Conservation (phyloP, 2,888 invertebrate species). For the Chrysolina oricalcia region DNA sequence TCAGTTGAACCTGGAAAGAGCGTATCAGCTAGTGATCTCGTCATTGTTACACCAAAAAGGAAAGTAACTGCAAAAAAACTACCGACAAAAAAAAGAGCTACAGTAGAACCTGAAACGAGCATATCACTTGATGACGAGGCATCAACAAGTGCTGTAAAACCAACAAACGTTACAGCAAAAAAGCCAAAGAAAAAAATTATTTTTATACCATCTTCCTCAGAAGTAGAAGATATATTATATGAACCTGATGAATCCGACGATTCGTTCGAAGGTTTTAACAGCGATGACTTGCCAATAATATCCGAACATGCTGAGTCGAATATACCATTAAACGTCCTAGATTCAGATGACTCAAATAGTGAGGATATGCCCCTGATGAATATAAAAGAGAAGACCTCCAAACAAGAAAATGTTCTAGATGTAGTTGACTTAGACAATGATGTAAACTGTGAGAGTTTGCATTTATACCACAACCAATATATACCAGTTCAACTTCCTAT, state of each 20-base stretch:
- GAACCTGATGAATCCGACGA: constrained; percentile 23
- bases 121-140: background rate
- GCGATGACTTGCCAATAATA: constrained; percentile 36
- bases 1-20: background rate
- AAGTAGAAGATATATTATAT: constrained; percentile 27
- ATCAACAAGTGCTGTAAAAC: background rate
- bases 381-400: background rate
- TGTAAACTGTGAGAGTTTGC: background rate
- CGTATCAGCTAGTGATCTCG: constrained; percentile 7
- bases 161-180: constrained; percentile 4
- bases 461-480: background rate
- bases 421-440: background rate
- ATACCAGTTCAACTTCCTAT: background rate
- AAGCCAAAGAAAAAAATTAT: constrained; percentile 2
- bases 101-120: constrained; percentile 25
- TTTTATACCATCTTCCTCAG: constrained; percentile 21
- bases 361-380: constrained; percentile 5
- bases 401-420: constrained; percentile 4
- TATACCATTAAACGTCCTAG: constrained; percentile 14
- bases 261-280: constrained; percentile 33
- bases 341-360: constrained; percentile 12
- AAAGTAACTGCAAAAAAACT: constrained; percentile 1
- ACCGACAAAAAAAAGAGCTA: constrained; percentile 23
- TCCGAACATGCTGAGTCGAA: background rate
- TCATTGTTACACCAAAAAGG: background rate